Base-by-base conservation (phyloP, 1,140 invertebrate species). In the Papilio dardanus region DNA sequence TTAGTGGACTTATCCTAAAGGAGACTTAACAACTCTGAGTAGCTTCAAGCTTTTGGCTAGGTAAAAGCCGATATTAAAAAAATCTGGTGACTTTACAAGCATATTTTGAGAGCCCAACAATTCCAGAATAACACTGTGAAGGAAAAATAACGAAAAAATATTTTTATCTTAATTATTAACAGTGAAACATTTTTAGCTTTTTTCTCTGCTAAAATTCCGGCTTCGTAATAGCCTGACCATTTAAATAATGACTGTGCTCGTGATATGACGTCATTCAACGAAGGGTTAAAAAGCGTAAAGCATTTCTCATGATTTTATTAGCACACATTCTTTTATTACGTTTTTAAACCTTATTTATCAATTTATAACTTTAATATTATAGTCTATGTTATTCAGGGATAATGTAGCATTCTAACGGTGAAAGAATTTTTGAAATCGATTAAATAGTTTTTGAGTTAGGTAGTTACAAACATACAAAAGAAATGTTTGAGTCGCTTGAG, bases 171-270 rank as follows among this genome's bases (percentile, higher is more conserved):
- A 24, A 28, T 40, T 69, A 69, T 69, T 42, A 28, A 71, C 68
- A 14, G 37, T 14, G 54, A 30, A 46, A 46, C 37, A 46, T 71
- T 71, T 71, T 71, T 71, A 28, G 10, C 6, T 24, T 24, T 42
- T 42, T 30, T 30, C 35, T 37, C 21, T 10, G n/a, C 35, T 35
- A 1, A 16, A 40, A 71, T 50, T 71, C 40, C 40, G 40, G 24
- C 68, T 50, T 28, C 28, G 68, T 71, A 71, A 71, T 71, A 40
- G 68, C 40, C 68, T 31, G 68, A 28, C 68, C 42, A 50, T 71
- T 71, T 71, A 71, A 71, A 50, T 71, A 71, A 71, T n/a, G 68
- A n/a, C 37, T 24, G 68, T 71, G 40, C 68, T 19, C 24, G 40
- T 71, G 68, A 71, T 50, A 71, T 71, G 68, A 71, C 40, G 35